Evolutionary conservation across 2,797 vertebrate genomes (phyloP), one percentile per base, ranked within the genome.

Genomic region (Clarias laeviceps): DNA sequence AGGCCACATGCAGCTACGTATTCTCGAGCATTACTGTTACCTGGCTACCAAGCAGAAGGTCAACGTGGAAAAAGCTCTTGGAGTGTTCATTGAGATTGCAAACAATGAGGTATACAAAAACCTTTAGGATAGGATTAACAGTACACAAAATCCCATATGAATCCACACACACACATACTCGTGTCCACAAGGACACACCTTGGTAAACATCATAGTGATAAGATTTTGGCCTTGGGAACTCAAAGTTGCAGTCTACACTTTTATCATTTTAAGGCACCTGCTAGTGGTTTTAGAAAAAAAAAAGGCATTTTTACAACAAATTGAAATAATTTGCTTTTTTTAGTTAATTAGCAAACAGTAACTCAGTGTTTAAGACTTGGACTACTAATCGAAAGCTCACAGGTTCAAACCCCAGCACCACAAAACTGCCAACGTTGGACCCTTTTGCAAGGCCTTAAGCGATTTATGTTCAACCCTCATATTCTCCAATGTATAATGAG

Each of bases 1-100:
- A 45, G 98, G 98, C 88, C 96, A 97, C 0, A 14, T 95, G 18
- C 98, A 99, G 62, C 95, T 99, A 82, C 94, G 93, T 81, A 96
- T 99, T 89, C 95, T 99, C 94, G 97, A 99, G 94, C 97, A 97
- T 93, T 97, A 98, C 89, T 99, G 98, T 91, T 89, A 96, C 8
- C 93, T 99, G 95, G 97, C 97, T 70, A 98, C 97, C 56, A 99
- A 97, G 90, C 97, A 98, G 91, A 99, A 98, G 90, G 91, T 96
- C 82, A 97, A 91, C 22, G 95, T 98, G 81, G 98, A 99, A 88
- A 96, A 95, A 93, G 98, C 98, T 7, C 92, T 99, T n/a, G 92
- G 87, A 87, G 91, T 96, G 90, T 99, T 99, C 91, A 97, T 96
- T 2, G 97, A 99, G 92, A 96, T 99, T 84, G 97, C 97, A 89